Conservation (phyloP, 2,113 vertebrate genomes). For the Alligator sinensis region DNA sequence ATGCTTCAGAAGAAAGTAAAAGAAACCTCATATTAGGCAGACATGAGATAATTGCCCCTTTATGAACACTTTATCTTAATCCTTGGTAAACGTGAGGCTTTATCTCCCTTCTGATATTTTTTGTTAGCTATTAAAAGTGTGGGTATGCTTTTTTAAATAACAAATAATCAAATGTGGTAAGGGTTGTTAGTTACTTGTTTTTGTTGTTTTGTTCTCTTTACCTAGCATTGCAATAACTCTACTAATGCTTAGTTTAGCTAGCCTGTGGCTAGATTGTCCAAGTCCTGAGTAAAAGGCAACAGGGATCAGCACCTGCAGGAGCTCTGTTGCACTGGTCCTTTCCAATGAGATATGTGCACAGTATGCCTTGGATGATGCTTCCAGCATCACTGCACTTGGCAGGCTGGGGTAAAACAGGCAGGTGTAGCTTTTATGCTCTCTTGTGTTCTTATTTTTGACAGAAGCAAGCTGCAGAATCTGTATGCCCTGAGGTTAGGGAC, state of each 20-base stretch:
- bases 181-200: background rate
- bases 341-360: background rate
- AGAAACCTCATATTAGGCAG: background rate
- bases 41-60: background rate
- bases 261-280: background rate
- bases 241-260: background rate
- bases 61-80: background rate
- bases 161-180: slow-evolving; percentile 18
- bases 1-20: background rate
- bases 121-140: background rate
- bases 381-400: background rate
- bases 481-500: background rate
- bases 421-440: rapidly evolving
- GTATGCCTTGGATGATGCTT: background rate
- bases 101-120: background rate
- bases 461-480: background rate
- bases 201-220: background rate
- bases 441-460: background rate
- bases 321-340: rapidly evolving
- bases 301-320: background rate
- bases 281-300: rapidly evolving
- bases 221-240: background rate
- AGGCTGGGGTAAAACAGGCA: background rate
- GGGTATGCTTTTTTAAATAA: background rate
- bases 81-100: background rate